Conservation (phyloP, 2,113 vertebrate genomes). For the Columbina picui region DNA sequence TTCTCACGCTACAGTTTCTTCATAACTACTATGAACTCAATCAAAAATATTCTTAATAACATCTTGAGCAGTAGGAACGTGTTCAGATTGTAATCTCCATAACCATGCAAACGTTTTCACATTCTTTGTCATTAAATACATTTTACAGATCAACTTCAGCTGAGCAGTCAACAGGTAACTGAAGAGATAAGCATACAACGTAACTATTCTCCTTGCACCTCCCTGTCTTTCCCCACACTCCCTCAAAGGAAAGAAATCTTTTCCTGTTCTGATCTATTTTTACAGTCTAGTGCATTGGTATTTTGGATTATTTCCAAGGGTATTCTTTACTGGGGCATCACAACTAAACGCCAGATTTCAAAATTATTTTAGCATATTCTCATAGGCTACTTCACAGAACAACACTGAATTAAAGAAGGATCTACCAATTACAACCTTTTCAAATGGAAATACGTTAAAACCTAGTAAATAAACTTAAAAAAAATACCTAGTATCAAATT, state of each 20-base stretch:
- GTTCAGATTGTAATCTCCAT: background rate
- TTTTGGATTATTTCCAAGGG: conserved; percentile 73
- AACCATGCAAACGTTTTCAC: background rate
- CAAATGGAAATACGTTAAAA: conserved; percentile 62
- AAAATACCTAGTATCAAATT: background rate
- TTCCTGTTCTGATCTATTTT: conserved; percentile 74
- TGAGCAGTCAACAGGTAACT: conserved; percentile 64
- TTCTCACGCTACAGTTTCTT: background rate
- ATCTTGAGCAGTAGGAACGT: background rate
- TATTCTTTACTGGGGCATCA: conserved; percentile 70
- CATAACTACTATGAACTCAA: background rate
- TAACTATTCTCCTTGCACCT: background rate
- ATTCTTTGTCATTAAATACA: background rate
- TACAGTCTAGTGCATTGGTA: conserved; percentile 76
- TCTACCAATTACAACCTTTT: conserved; percentile 67
- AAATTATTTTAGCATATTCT: conserved; percentile 72
- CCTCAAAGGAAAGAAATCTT: conserved; percentile 62
- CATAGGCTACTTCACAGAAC: conserved; percentile 40
- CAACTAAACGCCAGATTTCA: conserved; percentile 74
- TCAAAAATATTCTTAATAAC: background rate
- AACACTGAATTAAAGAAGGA: conserved; percentile 60
- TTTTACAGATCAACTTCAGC: background rate
- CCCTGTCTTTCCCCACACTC: conserved; percentile 5
- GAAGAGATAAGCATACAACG: background rate
- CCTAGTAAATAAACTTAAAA: conserved; percentile 42